A percentile compares a stretch with the other conserved stretches of the same genome.
Evolutionary conservation across 2,113 vertebrate species (phyloP).

Genomic region (Chlamydotis undulata): DNA sequence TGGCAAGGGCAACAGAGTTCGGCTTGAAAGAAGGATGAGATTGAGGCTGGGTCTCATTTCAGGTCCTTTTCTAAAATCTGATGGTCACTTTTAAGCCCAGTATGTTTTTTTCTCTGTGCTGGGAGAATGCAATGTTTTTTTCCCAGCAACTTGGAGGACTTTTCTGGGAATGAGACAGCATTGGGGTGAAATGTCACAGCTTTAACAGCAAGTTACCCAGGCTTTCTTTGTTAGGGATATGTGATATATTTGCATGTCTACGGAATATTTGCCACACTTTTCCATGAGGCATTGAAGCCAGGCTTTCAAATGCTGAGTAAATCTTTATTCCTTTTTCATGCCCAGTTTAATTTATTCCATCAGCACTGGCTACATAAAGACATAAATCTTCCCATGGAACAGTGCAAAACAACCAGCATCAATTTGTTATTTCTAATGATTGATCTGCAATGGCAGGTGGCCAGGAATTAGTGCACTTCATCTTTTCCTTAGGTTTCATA

Average conservation of each 20-base stretch:
- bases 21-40: background rate
- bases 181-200: background rate
- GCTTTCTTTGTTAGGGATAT: background rate
- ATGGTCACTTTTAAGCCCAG: background rate
- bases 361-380: slow-evolving; percentile 27
- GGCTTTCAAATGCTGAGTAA: slow-evolving; percentile 39
- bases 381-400: slow-evolving; percentile 51
- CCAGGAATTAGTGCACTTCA: slow-evolving; percentile 27
- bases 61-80: background rate
- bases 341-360: slow-evolving; percentile 54
- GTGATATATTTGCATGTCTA: slow-evolving; percentile 19
- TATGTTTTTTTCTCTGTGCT: background rate
- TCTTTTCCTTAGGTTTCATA: slow-evolving; percentile 48
- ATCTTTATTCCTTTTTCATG: slow-evolving; percentile 48
- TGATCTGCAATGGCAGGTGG: slow-evolving; percentile 26
- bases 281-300: slow-evolving; percentile 7
- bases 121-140: background rate
- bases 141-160: background rate
- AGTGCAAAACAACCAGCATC: slow-evolving; percentile 32
- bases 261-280: slow-evolving; percentile 14
- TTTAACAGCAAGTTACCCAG: slow-evolving; percentile 16
- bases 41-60: background rate
- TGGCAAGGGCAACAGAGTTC: background rate
- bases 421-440: slow-evolving; percentile 57
- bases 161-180: background rate